Evolutionary conservation across 1,140 invertebrate species (phyloP).

Genomic region (Grapholita molesta): DNA sequence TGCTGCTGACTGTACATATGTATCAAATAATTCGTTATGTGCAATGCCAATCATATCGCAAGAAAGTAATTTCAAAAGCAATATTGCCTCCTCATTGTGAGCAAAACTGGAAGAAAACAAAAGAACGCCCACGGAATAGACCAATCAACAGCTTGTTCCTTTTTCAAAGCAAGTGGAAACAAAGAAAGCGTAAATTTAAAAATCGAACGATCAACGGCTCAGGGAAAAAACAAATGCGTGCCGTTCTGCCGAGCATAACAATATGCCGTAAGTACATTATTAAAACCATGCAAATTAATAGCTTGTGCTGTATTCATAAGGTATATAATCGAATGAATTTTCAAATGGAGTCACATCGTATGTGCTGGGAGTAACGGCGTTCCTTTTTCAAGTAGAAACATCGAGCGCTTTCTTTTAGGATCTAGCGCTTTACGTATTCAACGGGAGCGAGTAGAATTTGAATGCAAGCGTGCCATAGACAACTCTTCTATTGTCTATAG

Average conservation of each 20-base stretch:
- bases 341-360: not conserved
- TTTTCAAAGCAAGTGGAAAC: not conserved
- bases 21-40: too few relatives aligned
- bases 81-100: not conserved
- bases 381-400: not conserved
- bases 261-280: not conserved
- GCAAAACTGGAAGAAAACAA: not conserved
- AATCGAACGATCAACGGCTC: too few relatives aligned
- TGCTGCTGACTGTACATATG: too few relatives aligned
- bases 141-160: not conserved
- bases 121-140: not conserved
- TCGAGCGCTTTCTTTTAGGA: not conserved
- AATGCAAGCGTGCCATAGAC: slow-evolving; percentile 12
- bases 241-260: not conserved
- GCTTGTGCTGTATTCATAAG: not conserved
- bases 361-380: not conserved
- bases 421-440: not conserved
- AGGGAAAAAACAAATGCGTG: too few relatives aligned
- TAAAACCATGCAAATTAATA: not conserved
- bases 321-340: not conserved
- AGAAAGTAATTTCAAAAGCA: not conserved
- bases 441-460: slow-evolving; percentile 3
- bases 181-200: too few relatives aligned
- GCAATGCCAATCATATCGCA: too few relatives aligned
- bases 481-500: slow-evolving; percentile 12